Evolutionary conservation across 1,140 invertebrate genomes (phyloP), one percentile per base, ranked within the genome.

Genomic region (Drosophila albomicans): DNA sequence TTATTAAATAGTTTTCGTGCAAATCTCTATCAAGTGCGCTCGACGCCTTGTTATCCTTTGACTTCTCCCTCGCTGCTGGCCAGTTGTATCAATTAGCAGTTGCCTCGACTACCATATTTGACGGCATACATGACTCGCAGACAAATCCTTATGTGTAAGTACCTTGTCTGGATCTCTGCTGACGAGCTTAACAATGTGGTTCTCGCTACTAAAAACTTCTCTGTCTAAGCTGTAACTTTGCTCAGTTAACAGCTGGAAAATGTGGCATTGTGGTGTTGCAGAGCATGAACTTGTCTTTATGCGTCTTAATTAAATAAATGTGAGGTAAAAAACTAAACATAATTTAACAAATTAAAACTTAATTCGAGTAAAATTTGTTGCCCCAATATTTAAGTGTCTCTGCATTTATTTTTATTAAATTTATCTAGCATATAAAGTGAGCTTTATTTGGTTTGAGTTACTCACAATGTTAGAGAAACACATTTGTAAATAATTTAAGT

Each of bases 1-100:
- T 76, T 73, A 73, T 79, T 77, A 77, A 79, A 79, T 68, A 79
- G 63, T 79, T 76, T 76, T 63, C 43, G 38, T 41, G 48, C 59
- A 79, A 79, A 79, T 77, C 74, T 74, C 63, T 67, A 64, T 72
- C 51, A 67, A 75, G 57, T 78, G 46, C 57, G 52, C 57, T 64
- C 57, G 49, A 59, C 70, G 57, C 45, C 49, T 46, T 32, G 58
- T 58, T 51, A 63, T 30, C 38, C 43, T 58, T 25, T 58, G 20
- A 61, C 57, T 8, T 25, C 20, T 30, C 20, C 28, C 20, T 8
- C n/a, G 4, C 16, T 35, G 5, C 43, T 32, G 30, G 30, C 28
- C 16, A 51, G 25, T 20, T 58, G 52, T 79, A 73, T 72, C 77
- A 79, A 79, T 79, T 79, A 79, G 74, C 52, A 25, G 52, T 64